phyloP scores from a whole-genome alignment of 92 coral and sea anemone species.

The Ricordea florida region DNA sequence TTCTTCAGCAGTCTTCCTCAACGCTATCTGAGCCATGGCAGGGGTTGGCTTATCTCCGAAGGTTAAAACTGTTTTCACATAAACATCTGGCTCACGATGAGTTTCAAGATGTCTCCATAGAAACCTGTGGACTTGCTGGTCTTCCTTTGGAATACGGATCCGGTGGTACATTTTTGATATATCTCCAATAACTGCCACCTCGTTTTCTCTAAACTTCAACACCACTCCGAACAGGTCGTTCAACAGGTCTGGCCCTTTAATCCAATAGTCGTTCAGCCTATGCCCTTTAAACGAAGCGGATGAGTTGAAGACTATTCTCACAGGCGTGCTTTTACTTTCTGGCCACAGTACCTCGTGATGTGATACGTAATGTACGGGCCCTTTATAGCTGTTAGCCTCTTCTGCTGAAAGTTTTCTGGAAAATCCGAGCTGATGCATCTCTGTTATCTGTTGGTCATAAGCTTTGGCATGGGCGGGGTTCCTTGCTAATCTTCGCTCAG shows the following conservation, averaged over 20 bases:
- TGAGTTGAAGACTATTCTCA: no score
- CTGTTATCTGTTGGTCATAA: no score
- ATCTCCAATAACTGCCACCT: conserved; percentile 51
- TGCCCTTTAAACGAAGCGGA: no score
- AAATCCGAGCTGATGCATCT: no score
- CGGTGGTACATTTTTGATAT: conserved; percentile 61
- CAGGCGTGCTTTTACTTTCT: no score
- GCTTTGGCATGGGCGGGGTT: no score
- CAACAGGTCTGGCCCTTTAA: conserved; percentile 64
- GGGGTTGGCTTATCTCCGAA: conserved; percentile 83
- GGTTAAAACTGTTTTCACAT: conserved; percentile 66
- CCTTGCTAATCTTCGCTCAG: no score
- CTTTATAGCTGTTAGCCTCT: no score
- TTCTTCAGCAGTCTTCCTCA: conserved; percentile 57
- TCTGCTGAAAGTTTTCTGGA: no score
- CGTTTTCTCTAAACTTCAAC: conserved; percentile 56
- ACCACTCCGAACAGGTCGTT: conserved; percentile 64
- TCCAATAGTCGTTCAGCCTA: no score
- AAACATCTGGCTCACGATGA: conserved; percentile 55
- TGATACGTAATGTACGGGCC: no score
- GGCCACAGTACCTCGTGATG: no score
- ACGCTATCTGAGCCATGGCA: conserved; percentile 68
- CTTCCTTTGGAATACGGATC: conserved; percentile 48
- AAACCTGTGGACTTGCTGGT: conserved; percentile 62
- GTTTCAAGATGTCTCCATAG: conserved; percentile 52